These are phyloP conservation scores for Anomalospiza imberbis DNA, from an alignment of 2,797 vertebrate genomes.

Conservation along the genomic window DNA sequence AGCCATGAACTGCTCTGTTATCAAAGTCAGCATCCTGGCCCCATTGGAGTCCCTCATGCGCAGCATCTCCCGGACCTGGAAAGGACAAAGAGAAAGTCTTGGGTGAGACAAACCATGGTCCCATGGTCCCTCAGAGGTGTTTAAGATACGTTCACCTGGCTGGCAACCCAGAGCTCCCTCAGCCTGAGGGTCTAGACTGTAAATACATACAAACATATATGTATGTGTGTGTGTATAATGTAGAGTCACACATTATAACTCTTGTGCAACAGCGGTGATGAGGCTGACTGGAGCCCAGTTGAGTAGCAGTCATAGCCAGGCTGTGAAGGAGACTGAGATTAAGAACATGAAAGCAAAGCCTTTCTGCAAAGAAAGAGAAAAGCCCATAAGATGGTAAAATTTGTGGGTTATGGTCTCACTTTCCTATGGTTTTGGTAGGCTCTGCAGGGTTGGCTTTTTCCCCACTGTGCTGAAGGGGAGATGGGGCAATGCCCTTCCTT, in stretches of 20 bases:
- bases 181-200: background rate
- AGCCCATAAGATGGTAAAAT: background rate
- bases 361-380: background rate
- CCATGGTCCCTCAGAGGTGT: background rate
- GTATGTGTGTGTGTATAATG: background rate
- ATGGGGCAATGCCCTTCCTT: background rate
- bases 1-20: conserved; percentile 98
- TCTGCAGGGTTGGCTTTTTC: background rate
- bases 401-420: background rate
- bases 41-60: conserved; percentile 97
- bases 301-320: background rate
- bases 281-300: background rate
- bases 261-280: background rate
- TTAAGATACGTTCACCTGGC: background rate
- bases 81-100: background rate
- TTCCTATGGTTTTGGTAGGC: background rate
- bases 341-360: background rate
- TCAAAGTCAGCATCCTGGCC: conserved; percentile 94
- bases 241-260: background rate
- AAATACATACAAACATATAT: background rate
- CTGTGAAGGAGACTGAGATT: background rate
- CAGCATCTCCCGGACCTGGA: conserved; percentile 96
- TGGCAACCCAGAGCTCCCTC: background rate
- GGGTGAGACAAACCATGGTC: background rate
- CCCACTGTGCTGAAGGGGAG: background rate